These are phyloP conservation scores for Platycnemis pennipes DNA, from an alignment of 2,888 invertebrate species.

Conservation along the genomic window DNA sequence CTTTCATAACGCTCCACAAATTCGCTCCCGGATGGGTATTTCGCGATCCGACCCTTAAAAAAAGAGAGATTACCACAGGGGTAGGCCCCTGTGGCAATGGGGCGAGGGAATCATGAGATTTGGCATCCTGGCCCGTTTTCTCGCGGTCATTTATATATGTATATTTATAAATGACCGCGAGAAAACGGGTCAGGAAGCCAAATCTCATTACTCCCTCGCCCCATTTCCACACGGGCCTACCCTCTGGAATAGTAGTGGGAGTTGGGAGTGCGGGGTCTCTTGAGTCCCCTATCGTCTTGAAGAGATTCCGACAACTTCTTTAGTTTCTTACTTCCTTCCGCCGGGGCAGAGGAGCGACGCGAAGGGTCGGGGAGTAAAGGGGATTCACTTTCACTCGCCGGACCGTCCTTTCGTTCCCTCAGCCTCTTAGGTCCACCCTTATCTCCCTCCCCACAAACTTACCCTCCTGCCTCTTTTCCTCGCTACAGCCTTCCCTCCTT, in stretches of 20 bases:
- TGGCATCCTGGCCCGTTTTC: too few relatives aligned
- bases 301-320: not conserved
- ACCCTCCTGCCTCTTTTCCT: not conserved
- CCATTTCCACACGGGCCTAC: not conserved
- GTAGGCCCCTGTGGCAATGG: not conserved
- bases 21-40: too few relatives aligned
- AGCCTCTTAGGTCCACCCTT: not conserved
- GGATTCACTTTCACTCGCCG: conserved; percentile 5
- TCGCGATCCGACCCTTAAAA: too few relatives aligned
- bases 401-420: conserved; percentile 8
- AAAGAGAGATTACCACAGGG: too few relatives aligned
- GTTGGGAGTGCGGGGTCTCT: too few relatives aligned
- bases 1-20: too few relatives aligned
- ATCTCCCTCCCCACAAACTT: not conserved
- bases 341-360: not conserved
- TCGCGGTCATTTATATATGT: too few relatives aligned
- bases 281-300: not conserved
- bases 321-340: conserved; percentile 1
- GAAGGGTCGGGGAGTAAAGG: not conserved
- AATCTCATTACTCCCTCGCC: too few relatives aligned
- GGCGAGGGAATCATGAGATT: too few relatives aligned
- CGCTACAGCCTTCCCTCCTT: not conserved
- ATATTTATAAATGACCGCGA: too few relatives aligned
- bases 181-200: too few relatives aligned
- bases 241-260: not conserved